A percentile compares a stretch with the other conserved stretches of the same genome.
phyloP scores from a whole-genome alignment of 2,113 vertebrate genomes.

The Poecilia latipinna region DNA sequence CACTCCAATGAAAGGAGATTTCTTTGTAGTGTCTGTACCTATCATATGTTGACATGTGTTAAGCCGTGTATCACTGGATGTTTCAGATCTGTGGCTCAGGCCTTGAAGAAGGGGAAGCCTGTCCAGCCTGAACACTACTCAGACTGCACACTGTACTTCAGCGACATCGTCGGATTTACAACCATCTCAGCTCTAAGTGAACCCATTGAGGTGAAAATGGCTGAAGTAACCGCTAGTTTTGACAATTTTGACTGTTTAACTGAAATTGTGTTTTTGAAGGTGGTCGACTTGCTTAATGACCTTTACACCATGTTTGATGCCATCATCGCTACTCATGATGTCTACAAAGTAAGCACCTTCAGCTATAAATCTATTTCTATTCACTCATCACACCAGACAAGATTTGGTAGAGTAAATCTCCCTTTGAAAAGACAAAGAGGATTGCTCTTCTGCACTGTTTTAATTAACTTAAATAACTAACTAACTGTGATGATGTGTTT shows the following conservation, averaged over 20 bases:
- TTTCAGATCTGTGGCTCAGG: conserved; percentile 85
- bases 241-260: neutral
- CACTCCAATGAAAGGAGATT: too few species aligned
- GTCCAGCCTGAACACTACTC: conserved; percentile 87
- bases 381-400: neutral
- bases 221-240: neutral
- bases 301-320: conserved; percentile 90
- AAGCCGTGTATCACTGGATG: neutral
- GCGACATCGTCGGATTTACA: conserved; percentile 91
- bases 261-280: conserved; percentile 36
- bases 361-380: neutral
- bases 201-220: conserved; percentile 84
- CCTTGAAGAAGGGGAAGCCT: conserved; percentile 85
- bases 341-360: conserved; percentile 81
- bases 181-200: conserved; percentile 91
- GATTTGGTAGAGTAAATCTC: too few species aligned
- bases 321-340: conserved; percentile 88
- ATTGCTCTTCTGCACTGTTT: neutral
- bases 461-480: neutral
- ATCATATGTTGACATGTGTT: neutral
- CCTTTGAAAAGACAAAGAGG: too few species aligned
- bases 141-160: conserved; percentile 88
- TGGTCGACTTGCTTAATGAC: conserved; percentile 88
- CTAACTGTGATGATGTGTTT: neutral
- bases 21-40: too few species aligned